Evolutionary conservation across 2,888 invertebrate species (phyloP).

Genomic region (Cheilosia scutellata): DNA sequence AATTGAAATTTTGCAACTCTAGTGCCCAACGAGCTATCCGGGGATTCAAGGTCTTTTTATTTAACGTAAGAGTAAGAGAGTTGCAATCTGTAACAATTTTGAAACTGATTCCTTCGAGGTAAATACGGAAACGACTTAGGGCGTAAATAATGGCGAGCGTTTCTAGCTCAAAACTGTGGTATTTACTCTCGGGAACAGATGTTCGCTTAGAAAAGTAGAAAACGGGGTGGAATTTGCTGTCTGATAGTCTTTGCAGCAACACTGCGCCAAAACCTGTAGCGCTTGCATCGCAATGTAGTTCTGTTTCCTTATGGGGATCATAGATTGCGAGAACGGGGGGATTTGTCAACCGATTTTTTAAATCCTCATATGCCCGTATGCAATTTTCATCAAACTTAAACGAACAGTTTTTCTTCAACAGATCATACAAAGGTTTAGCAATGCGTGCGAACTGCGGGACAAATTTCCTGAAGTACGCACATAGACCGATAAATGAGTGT

Average conservation of each 20-base stretch:
- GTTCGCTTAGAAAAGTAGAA: constrained; percentile 78
- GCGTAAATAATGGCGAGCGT: constrained; percentile 78
- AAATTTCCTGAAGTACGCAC: constrained; percentile 66
- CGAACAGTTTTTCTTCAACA: constrained; percentile 64
- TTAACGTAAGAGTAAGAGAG: constrained; percentile 73
- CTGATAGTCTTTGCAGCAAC: constrained; percentile 70
- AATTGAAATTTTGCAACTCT: constrained; percentile 59
- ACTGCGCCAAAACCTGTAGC: constrained; percentile 77
- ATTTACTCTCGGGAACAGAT: constrained; percentile 75
- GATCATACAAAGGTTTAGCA: constrained; percentile 79
- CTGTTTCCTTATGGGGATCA: constrained; percentile 76
- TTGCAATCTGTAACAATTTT: constrained; percentile 79
- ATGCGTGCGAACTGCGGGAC: constrained; percentile 63
- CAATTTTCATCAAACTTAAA: constrained; percentile 51
- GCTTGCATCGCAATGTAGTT: constrained; percentile 79
- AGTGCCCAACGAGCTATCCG: constrained; percentile 79
- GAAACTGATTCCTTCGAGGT: constrained; percentile 76
- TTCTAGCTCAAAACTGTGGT: constrained; percentile 79
- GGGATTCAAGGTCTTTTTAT: constrained; percentile 75
- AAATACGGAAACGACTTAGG: constrained; percentile 77
- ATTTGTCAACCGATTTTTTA: constrained; percentile 46
- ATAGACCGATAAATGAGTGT: constrained; percentile 52
- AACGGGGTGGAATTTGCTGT: constrained; percentile 78
- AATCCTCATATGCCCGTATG: constrained; percentile 41
- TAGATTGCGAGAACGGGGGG: constrained; percentile 78